These are phyloP conservation scores for Podotricha telesiphe DNA, from an alignment of 2,888 invertebrate species.

Conservation along the genomic window DNA sequence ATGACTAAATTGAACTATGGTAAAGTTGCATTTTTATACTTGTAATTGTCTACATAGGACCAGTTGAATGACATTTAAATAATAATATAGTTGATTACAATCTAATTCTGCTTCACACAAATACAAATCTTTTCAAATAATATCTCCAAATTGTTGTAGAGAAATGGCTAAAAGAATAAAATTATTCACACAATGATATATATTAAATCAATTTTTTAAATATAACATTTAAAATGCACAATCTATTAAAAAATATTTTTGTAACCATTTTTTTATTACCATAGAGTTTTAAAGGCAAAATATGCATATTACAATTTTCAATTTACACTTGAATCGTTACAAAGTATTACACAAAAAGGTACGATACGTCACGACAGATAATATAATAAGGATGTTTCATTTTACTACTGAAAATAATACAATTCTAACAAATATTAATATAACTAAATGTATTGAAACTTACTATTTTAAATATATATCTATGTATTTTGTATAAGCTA, in stretches of 20 bases:
- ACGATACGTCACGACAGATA: not conserved
- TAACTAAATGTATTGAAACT: not conserved
- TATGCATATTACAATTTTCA: no score
- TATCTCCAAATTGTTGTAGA: not conserved
- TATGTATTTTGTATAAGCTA: not conserved
- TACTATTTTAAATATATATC: not conserved
- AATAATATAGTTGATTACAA: not conserved
- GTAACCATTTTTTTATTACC: not conserved
- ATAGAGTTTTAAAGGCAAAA: not conserved
- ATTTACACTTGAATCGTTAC: no score
- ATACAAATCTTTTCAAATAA: not conserved
- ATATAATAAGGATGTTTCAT: not conserved
- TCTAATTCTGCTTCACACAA: not conserved
- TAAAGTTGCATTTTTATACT: no score
- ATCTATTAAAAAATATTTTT: not conserved
- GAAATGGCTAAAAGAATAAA: not conserved
- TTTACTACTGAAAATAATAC: not conserved
- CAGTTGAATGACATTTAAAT: not conserved
- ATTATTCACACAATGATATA: not conserved
- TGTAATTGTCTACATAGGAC: no score
- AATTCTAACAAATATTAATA: no score
- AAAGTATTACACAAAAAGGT: no score
- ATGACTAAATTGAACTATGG: no score
- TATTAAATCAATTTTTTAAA: not conserved
- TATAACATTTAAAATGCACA: conserved; percentile 4